A percentile compares a stretch with the other conserved stretches of the same genome.
phyloP scores from a whole-genome alignment of 2,888 invertebrate species.

The Gymnoscelis rufifasciata region DNA sequence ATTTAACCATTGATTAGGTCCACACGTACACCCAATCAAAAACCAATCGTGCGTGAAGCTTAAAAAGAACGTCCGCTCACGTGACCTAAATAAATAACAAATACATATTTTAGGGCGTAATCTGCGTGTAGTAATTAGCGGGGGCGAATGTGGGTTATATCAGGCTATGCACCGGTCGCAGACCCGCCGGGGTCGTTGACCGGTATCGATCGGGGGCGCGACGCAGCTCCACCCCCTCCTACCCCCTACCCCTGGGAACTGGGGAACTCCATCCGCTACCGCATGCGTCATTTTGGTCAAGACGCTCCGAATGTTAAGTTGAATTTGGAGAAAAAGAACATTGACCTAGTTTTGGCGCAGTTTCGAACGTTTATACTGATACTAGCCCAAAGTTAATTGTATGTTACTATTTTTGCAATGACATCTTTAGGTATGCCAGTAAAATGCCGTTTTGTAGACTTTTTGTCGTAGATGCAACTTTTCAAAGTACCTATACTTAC shows the following conservation, averaged over 20 bases:
- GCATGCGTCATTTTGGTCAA: constrained; percentile 72
- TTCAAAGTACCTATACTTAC: too few relatives aligned
- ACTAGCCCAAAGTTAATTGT: background rate
- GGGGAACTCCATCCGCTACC: constrained; percentile 55
- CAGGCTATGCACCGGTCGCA: constrained; percentile 52
- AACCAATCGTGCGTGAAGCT: constrained; percentile 14
- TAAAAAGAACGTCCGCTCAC: constrained; percentile 23
- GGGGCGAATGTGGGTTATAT: constrained; percentile 65
- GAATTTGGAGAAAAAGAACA: constrained; percentile 28
- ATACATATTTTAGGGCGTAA: constrained; percentile 52
- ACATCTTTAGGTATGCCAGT: too few relatives aligned
- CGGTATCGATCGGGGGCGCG: constrained; percentile 73
- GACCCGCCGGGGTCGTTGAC: constrained; percentile 70
- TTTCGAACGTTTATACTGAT: constrained; percentile 6
- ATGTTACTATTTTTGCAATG: constrained; percentile 9
- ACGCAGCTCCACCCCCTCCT: constrained; percentile 46
- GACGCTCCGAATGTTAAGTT: constrained; percentile 30
- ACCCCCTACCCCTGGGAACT: constrained; percentile 21
- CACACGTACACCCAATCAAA: constrained; percentile 11
- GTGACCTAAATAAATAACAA: constrained; percentile 51
- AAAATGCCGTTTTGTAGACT: too few relatives aligned
- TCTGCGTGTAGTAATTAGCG: constrained; percentile 65
- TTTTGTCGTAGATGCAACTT: background rate
- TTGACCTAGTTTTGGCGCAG: constrained; percentile 27
- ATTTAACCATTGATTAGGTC: constrained; percentile 1